phyloP scores from a whole-genome alignment of 2,113 vertebrate species.

The Alethe castanea region DNA sequence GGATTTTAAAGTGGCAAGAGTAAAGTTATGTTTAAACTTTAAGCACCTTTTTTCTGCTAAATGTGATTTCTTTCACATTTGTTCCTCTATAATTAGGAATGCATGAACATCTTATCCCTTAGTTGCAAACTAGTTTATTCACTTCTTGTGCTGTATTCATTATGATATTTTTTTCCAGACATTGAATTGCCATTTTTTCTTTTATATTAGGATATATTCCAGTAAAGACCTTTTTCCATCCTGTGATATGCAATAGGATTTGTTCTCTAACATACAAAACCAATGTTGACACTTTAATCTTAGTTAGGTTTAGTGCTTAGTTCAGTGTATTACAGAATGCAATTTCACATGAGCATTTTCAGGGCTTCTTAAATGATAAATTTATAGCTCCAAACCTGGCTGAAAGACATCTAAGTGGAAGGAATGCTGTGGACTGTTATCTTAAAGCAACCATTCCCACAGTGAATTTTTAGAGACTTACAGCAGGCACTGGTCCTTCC shows the following conservation, averaged over 20 bases:
- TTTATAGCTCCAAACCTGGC: not conserved
- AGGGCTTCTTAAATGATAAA: not conserved
- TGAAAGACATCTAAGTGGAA: not conserved
- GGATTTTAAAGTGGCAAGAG: not conserved
- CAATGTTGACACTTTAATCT: not conserved
- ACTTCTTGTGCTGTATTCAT: not conserved
- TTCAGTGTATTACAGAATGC: not conserved
- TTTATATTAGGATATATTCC: not conserved
- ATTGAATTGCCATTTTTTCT: not conserved
- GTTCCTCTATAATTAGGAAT: not conserved
- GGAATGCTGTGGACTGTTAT: not conserved
- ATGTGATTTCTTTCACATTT: not conserved
- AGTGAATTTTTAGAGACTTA: not conserved
- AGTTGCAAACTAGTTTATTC: not conserved
- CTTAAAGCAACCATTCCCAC: not conserved
- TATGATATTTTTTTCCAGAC: not conserved
- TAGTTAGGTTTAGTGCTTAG: not conserved
- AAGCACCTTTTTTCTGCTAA: not conserved
- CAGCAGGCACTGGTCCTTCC: not conserved
- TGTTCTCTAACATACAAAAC: not conserved
- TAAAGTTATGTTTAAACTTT: not conserved
- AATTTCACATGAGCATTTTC: not conserved
- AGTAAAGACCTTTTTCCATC: not conserved
- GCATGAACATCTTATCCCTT: not conserved
- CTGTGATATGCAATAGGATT: not conserved